These are phyloP conservation scores for Orchesella flavescens DNA, from an alignment of 2,888 invertebrate species.

Conservation along the genomic window DNA sequence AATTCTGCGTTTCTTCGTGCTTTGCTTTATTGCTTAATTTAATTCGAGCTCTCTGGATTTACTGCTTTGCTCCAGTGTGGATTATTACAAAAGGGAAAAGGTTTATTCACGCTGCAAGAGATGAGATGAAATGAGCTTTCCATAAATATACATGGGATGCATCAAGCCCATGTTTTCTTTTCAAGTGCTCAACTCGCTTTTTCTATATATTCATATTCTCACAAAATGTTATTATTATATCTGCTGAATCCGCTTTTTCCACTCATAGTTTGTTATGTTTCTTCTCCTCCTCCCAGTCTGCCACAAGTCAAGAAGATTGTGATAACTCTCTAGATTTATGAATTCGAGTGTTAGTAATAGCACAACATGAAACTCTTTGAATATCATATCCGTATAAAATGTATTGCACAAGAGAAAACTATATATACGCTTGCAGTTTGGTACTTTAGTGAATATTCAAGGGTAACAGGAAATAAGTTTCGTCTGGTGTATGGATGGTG, in stretches of 20 bases:
- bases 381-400: no score
- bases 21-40: conserved; percentile 45
- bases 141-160: no score
- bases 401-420: no score
- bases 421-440: no score
- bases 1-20: conserved; percentile 23
- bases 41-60: conserved; percentile 45
- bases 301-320: conserved; percentile 42
- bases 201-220: neutral
- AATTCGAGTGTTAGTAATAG: neutral
- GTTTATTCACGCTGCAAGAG: neutral
- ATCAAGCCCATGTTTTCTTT: neutral
- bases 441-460: no score
- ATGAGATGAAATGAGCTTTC: no score
- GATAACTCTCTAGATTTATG: conserved; percentile 30
- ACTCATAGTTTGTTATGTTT: neutral
- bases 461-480: no score
- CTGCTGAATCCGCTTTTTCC: conserved; percentile 1
- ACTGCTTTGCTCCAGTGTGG: conserved; percentile 29
- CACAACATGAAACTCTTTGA: neutral
- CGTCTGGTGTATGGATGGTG: no score
- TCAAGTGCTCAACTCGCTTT: neutral
- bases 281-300: conserved; percentile 4
- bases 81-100: conserved; percentile 13
- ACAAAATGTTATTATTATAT: conserved; percentile 1